Evolutionary conservation across 2,797 vertebrate species (phyloP).

Genomic region (Eidolon dupreanum): DNA sequence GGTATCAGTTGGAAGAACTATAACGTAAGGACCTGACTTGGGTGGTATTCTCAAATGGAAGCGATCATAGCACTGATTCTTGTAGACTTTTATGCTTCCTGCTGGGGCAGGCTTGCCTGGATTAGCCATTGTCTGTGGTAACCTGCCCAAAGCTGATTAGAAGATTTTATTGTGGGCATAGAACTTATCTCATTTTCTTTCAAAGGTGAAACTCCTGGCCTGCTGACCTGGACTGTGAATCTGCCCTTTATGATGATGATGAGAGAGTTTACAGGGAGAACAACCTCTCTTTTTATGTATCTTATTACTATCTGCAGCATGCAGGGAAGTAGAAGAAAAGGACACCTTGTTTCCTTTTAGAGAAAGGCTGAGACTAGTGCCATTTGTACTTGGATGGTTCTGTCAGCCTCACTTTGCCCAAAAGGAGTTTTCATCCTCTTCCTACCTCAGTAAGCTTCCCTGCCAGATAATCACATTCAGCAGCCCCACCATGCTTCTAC

Average conservation of each 20-base stretch:
- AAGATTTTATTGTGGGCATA: background rate
- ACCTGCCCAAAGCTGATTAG: background rate
- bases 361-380: background rate
- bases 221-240: background rate
- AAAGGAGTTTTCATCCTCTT: background rate
- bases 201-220: no score
- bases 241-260: background rate
- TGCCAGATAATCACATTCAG: fast-evolving
- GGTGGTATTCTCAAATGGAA: background rate
- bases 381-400: background rate
- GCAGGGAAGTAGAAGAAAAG: background rate
- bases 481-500: background rate
- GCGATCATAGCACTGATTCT: background rate
- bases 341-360: background rate
- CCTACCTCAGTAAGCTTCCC: background rate
- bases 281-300: background rate
- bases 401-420: background rate
- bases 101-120: background rate
- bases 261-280: background rate
- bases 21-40: background rate
- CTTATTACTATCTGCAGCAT: background rate
- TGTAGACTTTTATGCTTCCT: background rate
- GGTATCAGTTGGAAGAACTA: background rate
- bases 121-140: background rate
- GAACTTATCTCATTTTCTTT: background rate